Conservation (phyloP, 2,113 vertebrate species). For the Stigmatopora argus region DNA sequence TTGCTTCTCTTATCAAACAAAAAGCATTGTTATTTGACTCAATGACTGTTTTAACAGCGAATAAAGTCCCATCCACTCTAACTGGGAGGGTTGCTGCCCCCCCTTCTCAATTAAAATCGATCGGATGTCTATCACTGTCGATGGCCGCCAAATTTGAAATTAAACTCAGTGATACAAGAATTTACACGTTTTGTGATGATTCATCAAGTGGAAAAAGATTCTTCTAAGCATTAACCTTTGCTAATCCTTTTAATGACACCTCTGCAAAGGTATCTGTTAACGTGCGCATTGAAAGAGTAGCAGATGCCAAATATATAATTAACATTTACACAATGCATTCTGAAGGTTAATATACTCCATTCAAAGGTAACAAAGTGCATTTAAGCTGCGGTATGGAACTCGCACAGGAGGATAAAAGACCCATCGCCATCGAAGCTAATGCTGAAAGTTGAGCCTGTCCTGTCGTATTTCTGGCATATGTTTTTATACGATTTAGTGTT, state of each 20-base stretch:
- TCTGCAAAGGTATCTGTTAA: constrained; percentile 3
- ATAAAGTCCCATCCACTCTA: too few species aligned
- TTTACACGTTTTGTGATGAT: neutral
- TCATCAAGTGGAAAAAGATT: neutral
- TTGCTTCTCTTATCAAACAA: too few species aligned
- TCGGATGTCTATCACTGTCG: too few species aligned
- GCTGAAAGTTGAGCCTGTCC: too few species aligned
- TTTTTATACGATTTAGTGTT: too few species aligned
- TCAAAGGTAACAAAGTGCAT: constrained; percentile 8
- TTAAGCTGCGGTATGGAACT: neutral
- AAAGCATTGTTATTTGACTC: too few species aligned
- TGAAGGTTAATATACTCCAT: constrained; percentile 33
- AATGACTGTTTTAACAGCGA: too few species aligned
- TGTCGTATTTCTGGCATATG: too few species aligned
- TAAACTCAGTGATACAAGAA: neutral
- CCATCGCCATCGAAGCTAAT: too few species aligned
- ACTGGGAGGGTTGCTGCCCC: too few species aligned
- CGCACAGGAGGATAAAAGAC: too few species aligned
- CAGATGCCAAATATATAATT: constrained; percentile 51
- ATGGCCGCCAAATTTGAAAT: neutral
- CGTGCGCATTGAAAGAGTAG: constrained; percentile 8
- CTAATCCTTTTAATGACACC: constrained; percentile 4
- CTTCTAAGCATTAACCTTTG: neutral
- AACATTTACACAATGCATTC: constrained; percentile 45
- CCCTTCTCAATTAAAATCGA: too few species aligned